Evolutionary conservation across 2,113 vertebrate species (phyloP).

Genomic region (Panurus biarmicus): DNA sequence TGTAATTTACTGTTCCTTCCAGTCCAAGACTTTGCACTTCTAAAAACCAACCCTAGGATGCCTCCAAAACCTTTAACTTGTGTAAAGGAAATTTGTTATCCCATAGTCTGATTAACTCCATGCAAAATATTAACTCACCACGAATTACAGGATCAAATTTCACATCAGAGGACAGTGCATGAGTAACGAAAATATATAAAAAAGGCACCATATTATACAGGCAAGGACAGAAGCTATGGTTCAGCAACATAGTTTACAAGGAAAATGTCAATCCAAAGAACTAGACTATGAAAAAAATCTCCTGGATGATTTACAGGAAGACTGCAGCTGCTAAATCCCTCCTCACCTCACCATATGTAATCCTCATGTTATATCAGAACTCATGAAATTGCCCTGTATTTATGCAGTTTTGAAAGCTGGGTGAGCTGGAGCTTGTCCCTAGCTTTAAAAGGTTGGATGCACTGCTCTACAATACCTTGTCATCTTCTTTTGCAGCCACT

Average conservation of each 20-base stretch:
- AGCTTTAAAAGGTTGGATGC: background rate
- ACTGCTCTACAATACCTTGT: background rate
- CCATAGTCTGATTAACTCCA: background rate
- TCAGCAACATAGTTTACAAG: background rate
- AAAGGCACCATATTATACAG: background rate
- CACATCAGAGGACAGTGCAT: background rate
- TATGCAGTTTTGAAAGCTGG: background rate
- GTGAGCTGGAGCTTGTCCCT: background rate
- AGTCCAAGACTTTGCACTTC: background rate
- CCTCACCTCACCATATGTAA: background rate
- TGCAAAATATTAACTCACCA: background rate
- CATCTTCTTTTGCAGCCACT: conserved; percentile 22
- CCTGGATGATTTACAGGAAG: background rate
- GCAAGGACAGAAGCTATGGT: background rate
- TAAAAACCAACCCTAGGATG: background rate
- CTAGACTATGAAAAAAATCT: background rate
- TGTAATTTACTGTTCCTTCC: background rate
- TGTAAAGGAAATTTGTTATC: background rate
- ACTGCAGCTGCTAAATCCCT: background rate
- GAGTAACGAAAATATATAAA: background rate
- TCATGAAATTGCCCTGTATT: background rate
- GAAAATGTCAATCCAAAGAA: background rate
- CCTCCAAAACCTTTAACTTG: background rate
- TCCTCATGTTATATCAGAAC: background rate
- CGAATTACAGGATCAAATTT: background rate